Conservation (phyloP, 2,888 invertebrate species). For the Tridacna gigas region DNA sequence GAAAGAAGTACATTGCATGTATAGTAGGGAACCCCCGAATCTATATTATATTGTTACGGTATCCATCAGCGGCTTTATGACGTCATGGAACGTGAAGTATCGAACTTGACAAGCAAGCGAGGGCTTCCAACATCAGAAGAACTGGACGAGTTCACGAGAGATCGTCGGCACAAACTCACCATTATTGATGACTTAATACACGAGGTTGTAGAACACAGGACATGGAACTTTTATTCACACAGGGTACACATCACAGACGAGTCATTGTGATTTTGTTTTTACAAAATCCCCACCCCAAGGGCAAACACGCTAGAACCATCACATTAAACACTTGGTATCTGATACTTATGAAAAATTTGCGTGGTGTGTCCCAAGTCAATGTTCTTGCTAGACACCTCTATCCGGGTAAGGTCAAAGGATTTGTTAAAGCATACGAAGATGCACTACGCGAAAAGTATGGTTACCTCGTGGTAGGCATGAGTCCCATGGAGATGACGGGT, state of each 20-base stretch:
- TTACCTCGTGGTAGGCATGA: conserved; percentile 32
- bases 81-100: conserved; percentile 36
- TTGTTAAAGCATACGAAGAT: conserved; percentile 33
- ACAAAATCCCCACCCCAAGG: conserved; percentile 19
- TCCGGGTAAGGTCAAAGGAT: conserved; percentile 33
- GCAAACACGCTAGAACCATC: too few species aligned
- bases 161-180: conserved; percentile 27
- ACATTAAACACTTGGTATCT: too few species aligned
- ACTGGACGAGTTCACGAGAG: conserved; percentile 39
- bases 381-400: conserved; percentile 15
- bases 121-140: conserved; percentile 29
- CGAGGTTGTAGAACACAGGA: conserved; percentile 27
- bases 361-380: too few species aligned
- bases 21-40: conserved; percentile 40
- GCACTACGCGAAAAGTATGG: conserved; percentile 20
- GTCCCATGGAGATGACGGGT: conserved; percentile 16
- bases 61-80: conserved; percentile 50
- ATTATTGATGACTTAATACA: conserved; percentile 45
- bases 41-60: conserved; percentile 44
- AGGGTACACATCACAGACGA: conserved; percentile 41
- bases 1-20: conserved; percentile 37
- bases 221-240: conserved; percentile 42
- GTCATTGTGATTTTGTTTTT: conserved; percentile 22
- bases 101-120: conserved; percentile 29
- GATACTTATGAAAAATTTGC: conserved; percentile 31